Evolutionary conservation across 1,140 invertebrate genomes (phyloP).

Genomic region (Drosophila santomea): DNA sequence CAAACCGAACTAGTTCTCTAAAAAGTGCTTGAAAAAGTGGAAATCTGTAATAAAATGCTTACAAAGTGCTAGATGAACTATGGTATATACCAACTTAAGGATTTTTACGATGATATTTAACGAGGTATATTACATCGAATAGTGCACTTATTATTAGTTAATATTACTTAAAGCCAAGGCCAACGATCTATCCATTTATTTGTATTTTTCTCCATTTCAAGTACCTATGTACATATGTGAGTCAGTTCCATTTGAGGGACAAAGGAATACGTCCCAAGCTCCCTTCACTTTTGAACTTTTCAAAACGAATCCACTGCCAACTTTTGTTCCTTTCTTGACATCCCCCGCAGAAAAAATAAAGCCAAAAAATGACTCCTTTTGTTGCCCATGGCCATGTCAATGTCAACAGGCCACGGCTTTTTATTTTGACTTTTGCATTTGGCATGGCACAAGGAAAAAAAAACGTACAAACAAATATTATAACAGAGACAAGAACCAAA

Average conservation of each 20-base stretch:
- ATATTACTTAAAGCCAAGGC: too few relatives aligned
- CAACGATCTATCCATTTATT: neutral
- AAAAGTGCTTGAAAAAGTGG: neutral
- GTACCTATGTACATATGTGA: constrained; percentile 9
- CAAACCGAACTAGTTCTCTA: constrained; percentile 36
- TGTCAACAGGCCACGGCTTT: constrained; percentile 20
- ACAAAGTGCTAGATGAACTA: too few relatives aligned
- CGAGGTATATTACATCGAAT: too few relatives aligned
- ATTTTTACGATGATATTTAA: too few relatives aligned
- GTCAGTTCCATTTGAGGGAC: constrained; percentile 9
- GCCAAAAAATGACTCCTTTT: constrained; percentile 27
- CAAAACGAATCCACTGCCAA: constrained; percentile 18
- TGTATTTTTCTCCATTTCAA: neutral
- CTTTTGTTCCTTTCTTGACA: constrained; percentile 20
- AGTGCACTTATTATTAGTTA: too few relatives aligned
- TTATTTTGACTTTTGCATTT: constrained; percentile 3
- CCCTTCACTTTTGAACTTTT: constrained; percentile 17
- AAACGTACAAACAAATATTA: neutral
- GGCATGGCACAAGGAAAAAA: neutral
- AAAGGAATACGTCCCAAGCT: neutral
- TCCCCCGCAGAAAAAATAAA: constrained; percentile 15
- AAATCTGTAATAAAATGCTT: neutral
- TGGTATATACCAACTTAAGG: too few relatives aligned
- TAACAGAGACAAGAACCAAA: constrained; percentile 14
- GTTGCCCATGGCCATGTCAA: constrained; percentile 29